Evolutionary conservation across 2,113 vertebrate genomes (phyloP).

Genomic region (Platycercus adscitus): DNA sequence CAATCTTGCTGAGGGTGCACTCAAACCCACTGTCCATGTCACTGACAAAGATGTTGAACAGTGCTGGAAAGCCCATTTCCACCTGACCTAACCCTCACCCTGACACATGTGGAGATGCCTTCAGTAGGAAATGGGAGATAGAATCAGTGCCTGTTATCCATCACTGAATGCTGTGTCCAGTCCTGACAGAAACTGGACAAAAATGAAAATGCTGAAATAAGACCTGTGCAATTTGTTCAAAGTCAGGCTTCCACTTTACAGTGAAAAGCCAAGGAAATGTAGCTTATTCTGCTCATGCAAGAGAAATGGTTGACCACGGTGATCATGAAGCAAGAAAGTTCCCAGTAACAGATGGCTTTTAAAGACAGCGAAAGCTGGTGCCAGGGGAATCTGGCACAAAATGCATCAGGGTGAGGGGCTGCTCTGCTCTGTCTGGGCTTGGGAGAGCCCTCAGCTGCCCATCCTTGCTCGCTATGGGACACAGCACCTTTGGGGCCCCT

Average conservation of each 20-base stretch:
- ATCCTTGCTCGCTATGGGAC: neutral
- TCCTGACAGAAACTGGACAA: neutral
- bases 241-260: neutral
- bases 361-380: neutral
- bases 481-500: neutral
- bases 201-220: neutral
- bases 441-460: neutral
- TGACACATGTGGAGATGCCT: neutral
- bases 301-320: neutral
- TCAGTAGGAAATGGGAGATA: neutral
- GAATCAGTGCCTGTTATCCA: neutral
- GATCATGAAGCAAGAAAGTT: neutral
- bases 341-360: neutral
- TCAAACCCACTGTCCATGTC: neutral
- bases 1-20: neutral
- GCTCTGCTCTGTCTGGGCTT: neutral
- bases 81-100: neutral
- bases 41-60: neutral
- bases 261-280: neutral
- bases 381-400: neutral
- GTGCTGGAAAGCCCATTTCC: neutral
- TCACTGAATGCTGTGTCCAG: neutral
- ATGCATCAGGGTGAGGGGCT: neutral
- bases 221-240: neutral
- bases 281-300: neutral